Percentiles rank a stretch among this genome's conserved stretches.
These are phyloP conservation scores for Gymnopithys bicolor DNA, from an alignment of 2,797 vertebrate genomes.

Conservation along the genomic window DNA sequence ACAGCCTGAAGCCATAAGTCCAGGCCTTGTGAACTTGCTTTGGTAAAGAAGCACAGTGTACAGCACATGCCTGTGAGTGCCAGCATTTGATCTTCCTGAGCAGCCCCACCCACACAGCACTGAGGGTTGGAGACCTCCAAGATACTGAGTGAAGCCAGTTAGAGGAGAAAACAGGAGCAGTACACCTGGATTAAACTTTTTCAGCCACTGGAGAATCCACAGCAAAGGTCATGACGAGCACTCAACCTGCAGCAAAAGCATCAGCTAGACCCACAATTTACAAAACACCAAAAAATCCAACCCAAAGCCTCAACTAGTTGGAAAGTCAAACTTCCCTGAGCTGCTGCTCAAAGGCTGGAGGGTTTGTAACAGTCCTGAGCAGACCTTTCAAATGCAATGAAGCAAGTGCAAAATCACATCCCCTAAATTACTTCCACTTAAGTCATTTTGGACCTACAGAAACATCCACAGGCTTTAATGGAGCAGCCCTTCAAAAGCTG, in stretches of 20 bases:
- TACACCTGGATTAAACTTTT: neutral
- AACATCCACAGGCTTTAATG: neutral
- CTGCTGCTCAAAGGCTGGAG: neutral
- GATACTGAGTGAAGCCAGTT: neutral
- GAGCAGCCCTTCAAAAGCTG: neutral
- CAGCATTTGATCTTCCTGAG: neutral
- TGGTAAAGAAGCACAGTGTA: neutral
- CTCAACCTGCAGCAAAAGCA: neutral
- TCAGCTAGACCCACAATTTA: neutral
- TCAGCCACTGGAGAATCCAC: neutral
- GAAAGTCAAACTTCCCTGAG: neutral
- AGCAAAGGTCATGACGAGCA: rapidly evolving
- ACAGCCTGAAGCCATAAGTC: neutral
- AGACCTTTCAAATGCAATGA: neutral
- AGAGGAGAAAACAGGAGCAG: neutral
- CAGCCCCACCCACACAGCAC: neutral
- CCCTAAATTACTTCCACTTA: conserved; percentile 38
- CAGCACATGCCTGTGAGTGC: neutral
- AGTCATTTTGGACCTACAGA: neutral
- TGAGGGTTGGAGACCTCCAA: neutral
- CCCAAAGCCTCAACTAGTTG: neutral
- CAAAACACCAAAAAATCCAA: neutral
- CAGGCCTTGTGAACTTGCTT: neutral
- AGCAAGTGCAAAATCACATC: conserved; percentile 13
- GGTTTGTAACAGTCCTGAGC: neutral